phyloP scores from a whole-genome alignment of 1,140 invertebrate species.

The Listronotus bonariensis region DNA sequence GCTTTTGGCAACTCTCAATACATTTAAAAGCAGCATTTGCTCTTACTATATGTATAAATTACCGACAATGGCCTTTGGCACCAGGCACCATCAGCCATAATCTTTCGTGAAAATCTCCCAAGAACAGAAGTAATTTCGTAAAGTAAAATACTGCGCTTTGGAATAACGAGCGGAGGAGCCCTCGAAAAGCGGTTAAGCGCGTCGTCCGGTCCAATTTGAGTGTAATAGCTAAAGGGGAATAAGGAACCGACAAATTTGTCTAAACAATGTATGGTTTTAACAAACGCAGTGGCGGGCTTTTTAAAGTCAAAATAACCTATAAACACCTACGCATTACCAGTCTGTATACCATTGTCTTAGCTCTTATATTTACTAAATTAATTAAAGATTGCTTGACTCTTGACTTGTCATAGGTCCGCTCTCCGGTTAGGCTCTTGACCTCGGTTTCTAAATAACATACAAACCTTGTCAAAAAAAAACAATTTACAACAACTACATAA shows the following conservation, averaged over 20 bases:
- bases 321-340: no score
- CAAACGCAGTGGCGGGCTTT: no score
- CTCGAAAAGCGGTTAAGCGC: slow-evolving; percentile 40
- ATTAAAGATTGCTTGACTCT: no score
- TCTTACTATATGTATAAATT: slow-evolving; percentile 34
- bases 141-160: slow-evolving; percentile 42
- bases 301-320: no score
- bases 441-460: no score
- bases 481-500: no score
- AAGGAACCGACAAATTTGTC: slow-evolving; percentile 8
- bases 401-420: no score
- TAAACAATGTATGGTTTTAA: no score
- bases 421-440: no score
- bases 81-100: slow-evolving; percentile 38
- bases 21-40: slow-evolving; percentile 21
- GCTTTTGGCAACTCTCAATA: slow-evolving; percentile 31
- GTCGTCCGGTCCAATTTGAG: slow-evolving; percentile 39
- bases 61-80: slow-evolving; percentile 33
- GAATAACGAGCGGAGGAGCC: slow-evolving; percentile 40
- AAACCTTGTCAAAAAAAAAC: no score
- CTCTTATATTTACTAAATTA: no score
- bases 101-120: slow-evolving; percentile 42
- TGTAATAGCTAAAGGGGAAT: slow-evolving; percentile 9
- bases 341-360: no score
- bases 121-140: slow-evolving; percentile 43